phyloP scores from a whole-genome alignment of 2,888 invertebrate species.

The Panorpa germanica region DNA sequence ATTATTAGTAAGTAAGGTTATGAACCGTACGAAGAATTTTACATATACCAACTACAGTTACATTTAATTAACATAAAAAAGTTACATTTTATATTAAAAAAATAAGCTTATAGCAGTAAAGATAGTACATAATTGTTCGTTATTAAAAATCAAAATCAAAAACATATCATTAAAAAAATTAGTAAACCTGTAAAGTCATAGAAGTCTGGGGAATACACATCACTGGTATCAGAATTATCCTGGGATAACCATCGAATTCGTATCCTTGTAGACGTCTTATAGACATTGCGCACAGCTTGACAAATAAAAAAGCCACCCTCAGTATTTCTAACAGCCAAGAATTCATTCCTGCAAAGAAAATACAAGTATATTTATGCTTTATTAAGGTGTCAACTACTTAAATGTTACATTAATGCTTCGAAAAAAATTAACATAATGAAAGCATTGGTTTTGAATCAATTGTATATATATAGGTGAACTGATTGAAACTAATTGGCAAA shows the following conservation, averaged over 20 bases:
- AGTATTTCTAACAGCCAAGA: slow-evolving; percentile 77
- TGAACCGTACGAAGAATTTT: slow-evolving; percentile 4
- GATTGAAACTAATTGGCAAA: no score
- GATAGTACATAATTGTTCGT: no score
- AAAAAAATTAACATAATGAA: no score
- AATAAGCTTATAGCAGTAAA: neutral
- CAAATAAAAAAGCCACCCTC: slow-evolving; percentile 79
- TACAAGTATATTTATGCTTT: slow-evolving; percentile 10
- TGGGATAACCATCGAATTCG: slow-evolving; percentile 82
- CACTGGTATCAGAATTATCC: slow-evolving; percentile 39
- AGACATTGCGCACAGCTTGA: slow-evolving; percentile 79
- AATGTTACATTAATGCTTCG: neutral
- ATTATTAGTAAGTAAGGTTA: no score
- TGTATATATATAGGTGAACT: slow-evolving; percentile 4
- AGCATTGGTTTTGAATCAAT: slow-evolving; percentile 1
- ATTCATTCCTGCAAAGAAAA: slow-evolving; percentile 50
- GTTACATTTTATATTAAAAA: neutral
- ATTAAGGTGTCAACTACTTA: neutral
- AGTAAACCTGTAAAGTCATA: slow-evolving; percentile 62
- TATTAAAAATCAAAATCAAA: no score
- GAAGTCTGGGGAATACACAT: slow-evolving; percentile 74
- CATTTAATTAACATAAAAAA: neutral
- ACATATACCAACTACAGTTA: slow-evolving; percentile 7
- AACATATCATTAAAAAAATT: slow-evolving; percentile 3
- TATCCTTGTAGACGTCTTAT: slow-evolving; percentile 66